Evolutionary conservation across 2,797 vertebrate species (phyloP).

Genomic region (Characodon lateralis): DNA sequence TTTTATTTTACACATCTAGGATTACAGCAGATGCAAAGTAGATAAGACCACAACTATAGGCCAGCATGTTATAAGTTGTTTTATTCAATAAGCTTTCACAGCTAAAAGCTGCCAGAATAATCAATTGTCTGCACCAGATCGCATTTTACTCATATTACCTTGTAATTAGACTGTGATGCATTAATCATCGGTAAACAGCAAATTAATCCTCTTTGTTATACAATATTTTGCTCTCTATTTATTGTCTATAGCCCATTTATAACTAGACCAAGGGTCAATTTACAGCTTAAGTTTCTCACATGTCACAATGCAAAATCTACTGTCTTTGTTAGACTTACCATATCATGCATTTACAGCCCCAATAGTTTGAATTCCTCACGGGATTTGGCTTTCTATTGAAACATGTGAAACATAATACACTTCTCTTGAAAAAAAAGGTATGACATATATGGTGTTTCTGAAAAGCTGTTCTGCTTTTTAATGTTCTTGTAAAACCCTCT

Average conservation of each 20-base stretch:
- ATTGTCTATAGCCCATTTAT: not conserved
- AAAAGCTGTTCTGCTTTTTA: not conserved
- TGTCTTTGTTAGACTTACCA: constrained; percentile 13
- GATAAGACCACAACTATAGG: not conserved
- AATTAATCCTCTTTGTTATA: not conserved
- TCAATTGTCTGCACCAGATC: not conserved
- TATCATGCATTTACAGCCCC: not conserved
- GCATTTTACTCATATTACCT: not conserved
- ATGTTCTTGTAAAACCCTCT: not conserved
- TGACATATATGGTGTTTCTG: not conserved
- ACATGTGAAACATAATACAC: constrained; percentile 32
- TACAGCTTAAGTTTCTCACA: constrained; percentile 38
- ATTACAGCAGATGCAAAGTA: not conserved
- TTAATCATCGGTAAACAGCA: not conserved
- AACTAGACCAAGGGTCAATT: not conserved
- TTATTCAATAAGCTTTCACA: not conserved
- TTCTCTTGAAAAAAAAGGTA: no score
- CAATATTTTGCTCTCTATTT: not conserved
- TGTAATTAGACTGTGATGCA: not conserved
- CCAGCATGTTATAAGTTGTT: not conserved
- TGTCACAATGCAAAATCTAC: not conserved
- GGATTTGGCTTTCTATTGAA: constrained; percentile 4
- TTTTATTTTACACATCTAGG: not conserved
- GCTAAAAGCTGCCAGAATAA: not conserved
- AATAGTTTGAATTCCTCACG: not conserved